Conservation (phyloP, 2,113 vertebrate genomes). For the Sialia sialis region DNA sequence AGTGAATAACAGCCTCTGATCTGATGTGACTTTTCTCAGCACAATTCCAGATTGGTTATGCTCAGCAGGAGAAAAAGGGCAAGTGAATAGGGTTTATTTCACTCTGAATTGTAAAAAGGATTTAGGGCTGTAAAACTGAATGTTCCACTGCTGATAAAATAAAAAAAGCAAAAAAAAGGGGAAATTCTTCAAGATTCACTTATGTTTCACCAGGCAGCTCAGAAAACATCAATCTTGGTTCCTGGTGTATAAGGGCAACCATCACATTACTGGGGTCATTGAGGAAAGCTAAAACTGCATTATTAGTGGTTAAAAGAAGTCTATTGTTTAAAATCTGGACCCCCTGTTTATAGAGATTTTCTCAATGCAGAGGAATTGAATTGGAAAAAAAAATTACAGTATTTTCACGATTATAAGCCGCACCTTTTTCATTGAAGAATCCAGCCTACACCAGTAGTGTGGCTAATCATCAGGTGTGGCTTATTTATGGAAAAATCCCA, state of each 20-base stretch:
- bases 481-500: too few relatives aligned
- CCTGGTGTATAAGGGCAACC: neutral
- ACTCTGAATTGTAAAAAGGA: neutral
- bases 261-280: neutral
- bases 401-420: too few relatives aligned
- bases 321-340: neutral
- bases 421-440: too few relatives aligned
- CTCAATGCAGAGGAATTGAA: neutral
- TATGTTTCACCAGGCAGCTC: neutral
- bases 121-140: neutral
- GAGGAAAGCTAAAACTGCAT: neutral
- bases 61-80: neutral
- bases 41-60: neutral
- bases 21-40: neutral
- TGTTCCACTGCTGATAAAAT: neutral
- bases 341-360: neutral
- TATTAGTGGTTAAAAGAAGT: neutral
- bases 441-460: too few relatives aligned
- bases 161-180: neutral
- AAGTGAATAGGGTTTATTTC: neutral
- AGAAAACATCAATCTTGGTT: neutral
- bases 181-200: neutral
- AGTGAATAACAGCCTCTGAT: neutral
- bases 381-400: neutral
- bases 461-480: too few relatives aligned